phyloP scores from a whole-genome alignment of 1,140 invertebrate genomes.

The Drosophila nannoptera region DNA sequence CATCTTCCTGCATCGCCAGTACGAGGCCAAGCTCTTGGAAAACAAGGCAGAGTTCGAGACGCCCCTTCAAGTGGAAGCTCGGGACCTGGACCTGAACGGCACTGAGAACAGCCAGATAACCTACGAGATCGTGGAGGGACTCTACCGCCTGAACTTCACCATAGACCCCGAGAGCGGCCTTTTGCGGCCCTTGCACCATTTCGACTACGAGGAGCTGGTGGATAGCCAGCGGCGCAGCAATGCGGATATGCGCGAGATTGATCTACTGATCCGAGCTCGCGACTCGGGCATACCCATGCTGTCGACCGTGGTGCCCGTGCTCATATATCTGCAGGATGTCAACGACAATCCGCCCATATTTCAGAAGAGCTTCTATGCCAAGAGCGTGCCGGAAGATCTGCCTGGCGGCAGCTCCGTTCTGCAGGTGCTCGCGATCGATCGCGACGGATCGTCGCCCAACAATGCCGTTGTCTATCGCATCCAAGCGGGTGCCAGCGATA shows the following conservation, averaged over 20 bases:
- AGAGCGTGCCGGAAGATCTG: slow-evolving; percentile 90
- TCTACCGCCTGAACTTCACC: slow-evolving; percentile 88
- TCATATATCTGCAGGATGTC: slow-evolving; percentile 91
- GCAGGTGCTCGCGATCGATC: slow-evolving; percentile 90
- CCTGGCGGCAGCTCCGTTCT: slow-evolving; percentile 88
- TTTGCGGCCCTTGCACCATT: slow-evolving; percentile 83
- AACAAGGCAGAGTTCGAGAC: slow-evolving; percentile 89
- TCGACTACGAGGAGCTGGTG: slow-evolving; percentile 89
- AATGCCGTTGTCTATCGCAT: slow-evolving; percentile 93
- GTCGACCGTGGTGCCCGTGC: slow-evolving; percentile 86
- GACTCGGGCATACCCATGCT: slow-evolving; percentile 89
- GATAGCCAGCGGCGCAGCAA: slow-evolving; percentile 73
- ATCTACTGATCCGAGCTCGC: slow-evolving; percentile 87
- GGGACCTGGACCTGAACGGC: slow-evolving; percentile 92
- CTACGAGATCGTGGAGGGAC: slow-evolving; percentile 88
- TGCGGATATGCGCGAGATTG: slow-evolving; percentile 84
- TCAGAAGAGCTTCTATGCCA: slow-evolving; percentile 86
- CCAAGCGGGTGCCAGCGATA: slow-evolving; percentile 91
- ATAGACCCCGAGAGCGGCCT: slow-evolving; percentile 87
- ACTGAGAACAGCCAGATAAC: slow-evolving; percentile 91
- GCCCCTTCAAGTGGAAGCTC: slow-evolving; percentile 88
- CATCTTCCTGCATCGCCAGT: slow-evolving; percentile 88
- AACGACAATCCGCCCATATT: slow-evolving; percentile 93
- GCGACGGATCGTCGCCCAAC: slow-evolving; percentile 91
- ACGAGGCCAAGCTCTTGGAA: slow-evolving; percentile 90